Percentiles rank a stretch among this genome's conserved stretches.
phyloP scores from a whole-genome alignment of 2,113 vertebrate genomes.

The Osmerus eperlanus region DNA sequence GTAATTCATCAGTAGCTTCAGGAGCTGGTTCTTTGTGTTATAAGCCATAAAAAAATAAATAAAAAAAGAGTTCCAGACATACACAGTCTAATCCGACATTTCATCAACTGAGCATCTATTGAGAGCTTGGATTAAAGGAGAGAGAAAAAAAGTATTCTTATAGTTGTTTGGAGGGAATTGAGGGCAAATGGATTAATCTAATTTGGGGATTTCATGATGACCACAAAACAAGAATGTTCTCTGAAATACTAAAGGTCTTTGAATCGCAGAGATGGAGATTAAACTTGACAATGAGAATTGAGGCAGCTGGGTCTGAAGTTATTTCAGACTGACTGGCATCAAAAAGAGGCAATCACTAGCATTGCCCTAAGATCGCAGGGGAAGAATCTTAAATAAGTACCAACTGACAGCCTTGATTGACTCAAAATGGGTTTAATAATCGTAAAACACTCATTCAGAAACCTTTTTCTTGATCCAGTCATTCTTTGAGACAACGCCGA shows the following conservation, averaged over 20 bases:
- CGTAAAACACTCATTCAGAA: no score
- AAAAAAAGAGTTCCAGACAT: constrained; percentile 25
- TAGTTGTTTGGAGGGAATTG: constrained; percentile 34
- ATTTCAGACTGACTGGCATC: constrained; percentile 19
- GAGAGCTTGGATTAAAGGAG: constrained; percentile 27
- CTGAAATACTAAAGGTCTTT: constrained; percentile 22
- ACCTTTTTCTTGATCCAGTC: no score
- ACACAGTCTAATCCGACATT: constrained; percentile 40
- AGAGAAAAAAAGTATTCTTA: constrained; percentile 27
- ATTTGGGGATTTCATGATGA: constrained; percentile 43
- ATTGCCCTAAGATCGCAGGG: constrained; percentile 3
- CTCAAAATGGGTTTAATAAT: no score
- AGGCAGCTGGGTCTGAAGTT: constrained; percentile 14
- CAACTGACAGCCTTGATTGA: no score
- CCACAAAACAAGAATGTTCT: constrained; percentile 16
- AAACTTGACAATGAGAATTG: constrained; percentile 30
- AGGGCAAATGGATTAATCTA: constrained; percentile 40
- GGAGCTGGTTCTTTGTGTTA: constrained; percentile 43
- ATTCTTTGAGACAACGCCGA: no score
- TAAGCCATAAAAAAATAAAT: constrained; percentile 35
- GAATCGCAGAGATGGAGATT: constrained; percentile 45
- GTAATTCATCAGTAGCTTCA: constrained; percentile 55
- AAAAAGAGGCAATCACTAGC: constrained; percentile 14
- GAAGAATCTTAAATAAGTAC: no score
- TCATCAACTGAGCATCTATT: constrained; percentile 24